Evolutionary conservation across 2,797 vertebrate species (phyloP).

Genomic region (Thripadectes ignobilis): DNA sequence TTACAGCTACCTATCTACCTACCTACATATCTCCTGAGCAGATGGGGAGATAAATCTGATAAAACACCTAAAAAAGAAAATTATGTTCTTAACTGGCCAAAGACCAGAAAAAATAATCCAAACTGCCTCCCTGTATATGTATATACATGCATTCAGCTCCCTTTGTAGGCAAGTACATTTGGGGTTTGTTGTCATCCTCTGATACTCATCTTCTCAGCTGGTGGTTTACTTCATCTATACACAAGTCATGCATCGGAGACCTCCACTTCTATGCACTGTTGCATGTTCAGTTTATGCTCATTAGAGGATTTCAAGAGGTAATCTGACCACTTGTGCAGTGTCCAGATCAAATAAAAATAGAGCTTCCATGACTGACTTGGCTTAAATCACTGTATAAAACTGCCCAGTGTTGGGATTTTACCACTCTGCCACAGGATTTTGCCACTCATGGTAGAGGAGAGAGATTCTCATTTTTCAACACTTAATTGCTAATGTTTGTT

Average conservation of each 20-base stretch:
- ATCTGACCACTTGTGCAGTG: background rate
- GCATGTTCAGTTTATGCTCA: background rate
- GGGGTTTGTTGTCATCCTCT: background rate
- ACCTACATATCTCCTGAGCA: fast-evolving
- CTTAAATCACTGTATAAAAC: background rate
- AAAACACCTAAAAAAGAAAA: background rate
- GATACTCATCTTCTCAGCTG: background rate
- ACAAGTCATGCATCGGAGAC: background rate
- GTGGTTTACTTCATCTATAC: background rate
- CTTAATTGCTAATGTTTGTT: background rate
- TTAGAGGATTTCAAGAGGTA: background rate
- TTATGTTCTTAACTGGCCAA: background rate
- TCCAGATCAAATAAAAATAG: background rate
- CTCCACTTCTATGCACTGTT: background rate
- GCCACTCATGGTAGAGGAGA: background rate
- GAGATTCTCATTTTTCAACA: background rate
- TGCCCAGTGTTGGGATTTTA: background rate
- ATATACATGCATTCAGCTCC: background rate
- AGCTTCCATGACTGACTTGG: background rate
- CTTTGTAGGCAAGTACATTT: background rate
- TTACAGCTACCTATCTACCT: background rate
- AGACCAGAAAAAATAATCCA: background rate
- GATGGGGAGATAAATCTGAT: background rate
- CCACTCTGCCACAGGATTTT: background rate
- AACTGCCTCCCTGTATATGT: background rate